phyloP scores from a whole-genome alignment of 2,888 invertebrate species.

The Augochlorella aurata region DNA sequence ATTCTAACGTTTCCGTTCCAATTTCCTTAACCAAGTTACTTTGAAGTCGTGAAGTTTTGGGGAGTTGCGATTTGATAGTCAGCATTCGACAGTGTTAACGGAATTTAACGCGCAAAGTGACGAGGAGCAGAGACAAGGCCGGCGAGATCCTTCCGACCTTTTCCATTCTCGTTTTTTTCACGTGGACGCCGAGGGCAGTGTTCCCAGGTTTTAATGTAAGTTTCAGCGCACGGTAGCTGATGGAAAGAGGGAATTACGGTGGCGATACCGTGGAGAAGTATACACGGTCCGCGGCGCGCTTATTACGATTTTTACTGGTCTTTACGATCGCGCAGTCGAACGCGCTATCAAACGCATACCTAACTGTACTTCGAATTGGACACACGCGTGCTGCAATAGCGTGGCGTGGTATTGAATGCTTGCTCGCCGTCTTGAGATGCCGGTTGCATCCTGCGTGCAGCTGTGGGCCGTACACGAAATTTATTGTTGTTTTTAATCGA shows the following conservation, averaged over 20 bases:
- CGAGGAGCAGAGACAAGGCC: background rate
- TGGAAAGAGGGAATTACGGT: constrained; percentile 41
- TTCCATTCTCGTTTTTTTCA: constrained; percentile 14
- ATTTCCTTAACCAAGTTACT: too few relatives aligned
- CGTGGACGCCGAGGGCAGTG: background rate
- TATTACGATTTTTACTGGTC: constrained; percentile 58
- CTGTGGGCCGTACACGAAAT: constrained; percentile 25
- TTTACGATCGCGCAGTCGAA: constrained; percentile 59
- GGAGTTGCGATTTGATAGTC: too few relatives aligned
- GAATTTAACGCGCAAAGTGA: background rate
- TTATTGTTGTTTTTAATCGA: constrained; percentile 46
- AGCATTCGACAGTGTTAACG: too few relatives aligned
- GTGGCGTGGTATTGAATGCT: constrained; percentile 30
- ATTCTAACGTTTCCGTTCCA: too few relatives aligned
- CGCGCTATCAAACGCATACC: constrained; percentile 61
- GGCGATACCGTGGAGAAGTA: constrained; percentile 38
- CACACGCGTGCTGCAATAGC: constrained; percentile 41
- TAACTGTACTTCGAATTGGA: constrained; percentile 62
- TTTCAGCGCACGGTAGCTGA: constrained; percentile 38
- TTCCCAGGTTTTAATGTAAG: constrained; percentile 34
- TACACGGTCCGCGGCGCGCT: constrained; percentile 41
- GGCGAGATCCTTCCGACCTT: constrained; percentile 25
- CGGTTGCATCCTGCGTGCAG: constrained; percentile 18
- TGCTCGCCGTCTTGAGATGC: background rate
- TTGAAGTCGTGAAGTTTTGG: too few relatives aligned